Evolutionary conservation across 2,888 invertebrate genomes (phyloP), one percentile per base, ranked within the genome.

Genomic region (Prenolepis imparis): DNA sequence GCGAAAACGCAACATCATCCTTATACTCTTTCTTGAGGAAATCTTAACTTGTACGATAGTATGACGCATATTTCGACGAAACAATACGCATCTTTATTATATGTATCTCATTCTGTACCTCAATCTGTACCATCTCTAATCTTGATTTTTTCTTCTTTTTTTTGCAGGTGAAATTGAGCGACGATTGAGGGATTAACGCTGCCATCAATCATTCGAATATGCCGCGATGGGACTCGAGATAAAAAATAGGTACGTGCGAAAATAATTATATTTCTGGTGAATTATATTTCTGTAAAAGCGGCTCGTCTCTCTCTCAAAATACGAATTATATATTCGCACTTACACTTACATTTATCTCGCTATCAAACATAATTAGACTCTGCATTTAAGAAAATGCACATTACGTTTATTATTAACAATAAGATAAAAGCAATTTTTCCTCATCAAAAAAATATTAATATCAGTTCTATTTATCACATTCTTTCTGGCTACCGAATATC

Each of bases 211-310:
- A 48, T 48, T n/a, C n/a, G 78, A 44, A 70, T 44, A 70, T 72
- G 36, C 36, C 59, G 59, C 72, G 72, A 78, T 78, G 78, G 59
- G 12, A 32, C 44, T 12, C 44, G 44, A 78, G 72, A 78, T 70
- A 70, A 59, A 61, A 70, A 41, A 59, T 59, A 70, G 78, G 78
- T 78, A 72, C 2, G 78, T 78, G 41, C 12, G 18, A 24, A 39
- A 66, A 32, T 21, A 39, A 39, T 59, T 55, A 18, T 6, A 15
- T 9, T 6, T n/a, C 8, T 6, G 11, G 9, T 73, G 41, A 41
- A n/a, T 73, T 21, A 32, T 61, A 41, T 61, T 73, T 28, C 28
- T 5, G 11, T 39, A 32, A 68, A 15, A 15, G 21, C 55, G 55
- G 18, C 8, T 57, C 9, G 1, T 36, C n/a, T n/a, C n/a, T n/a